Evolutionary conservation across 1,140 invertebrate species (phyloP), one percentile per base, ranked within the genome.

Genomic region (Drosophila obscura): DNA sequence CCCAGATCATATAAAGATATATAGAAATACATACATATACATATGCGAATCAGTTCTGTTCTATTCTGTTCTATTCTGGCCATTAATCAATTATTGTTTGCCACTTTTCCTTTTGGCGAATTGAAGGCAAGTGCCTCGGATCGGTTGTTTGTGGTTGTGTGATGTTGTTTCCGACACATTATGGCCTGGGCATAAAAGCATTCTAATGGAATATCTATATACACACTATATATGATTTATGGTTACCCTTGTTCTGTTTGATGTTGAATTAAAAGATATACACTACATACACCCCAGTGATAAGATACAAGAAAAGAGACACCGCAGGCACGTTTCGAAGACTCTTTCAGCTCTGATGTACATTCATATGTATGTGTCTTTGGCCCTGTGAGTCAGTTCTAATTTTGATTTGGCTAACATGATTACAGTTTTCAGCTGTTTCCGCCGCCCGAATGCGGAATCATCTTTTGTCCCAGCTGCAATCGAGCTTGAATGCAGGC

Each of bases 211-310:
- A 77, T 73, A 65, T 76, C 57, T 73, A 65, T 76, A 57, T 73
- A 28, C 7, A 28, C 5, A 28, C 7, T 19, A 19, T 35, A 24
- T 64, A 50, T 85, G 80, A 84, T 85, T 81, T 85, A 85, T 85
- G 6, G 65, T 60, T 59, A 57, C 48, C 51, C 22, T 19, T 43
- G 49, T 43, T 56, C 66, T 74, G 69, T 85, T 85, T 87, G 82
- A 84, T 87, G 77, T 85, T 67, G 67, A 62, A 60, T 85, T 69
- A 73, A 69, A 59, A 87, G 65, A 73, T 68, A 77, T 53, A 71
- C 24, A 49, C 45, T 31, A 15, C 26, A 49, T 62, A 52, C 6
- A 19, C 31, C 35, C 35, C 35, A 13, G 1, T 39, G 81, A 85
- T 85, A 87, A 87, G 82, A 87, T 82, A 87, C 52, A 58, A 61